Percentiles rank a stretch among this genome's conserved stretches.
Evolutionary conservation across 2,888 invertebrate species (phyloP).

Genomic region (Emesis furor): DNA sequence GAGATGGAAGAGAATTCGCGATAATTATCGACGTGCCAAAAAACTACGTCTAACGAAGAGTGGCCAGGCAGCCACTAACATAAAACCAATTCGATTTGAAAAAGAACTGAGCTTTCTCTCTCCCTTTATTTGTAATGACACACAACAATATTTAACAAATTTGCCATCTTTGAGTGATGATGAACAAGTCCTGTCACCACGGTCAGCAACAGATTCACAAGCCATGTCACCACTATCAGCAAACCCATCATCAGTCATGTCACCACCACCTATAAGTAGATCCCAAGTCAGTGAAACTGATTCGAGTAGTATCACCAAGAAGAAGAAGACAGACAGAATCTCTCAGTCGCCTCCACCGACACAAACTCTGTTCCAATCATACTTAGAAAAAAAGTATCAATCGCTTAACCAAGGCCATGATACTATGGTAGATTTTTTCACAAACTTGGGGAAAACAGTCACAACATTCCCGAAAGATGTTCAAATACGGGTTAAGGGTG

Average conservation of each 20-base stretch:
- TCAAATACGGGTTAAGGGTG: not conserved
- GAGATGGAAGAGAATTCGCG: constrained; percentile 15
- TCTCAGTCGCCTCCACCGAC: not conserved
- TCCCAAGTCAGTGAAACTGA: no score
- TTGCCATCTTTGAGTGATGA: not conserved
- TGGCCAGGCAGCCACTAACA: not conserved
- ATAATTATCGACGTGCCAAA: constrained; percentile 3
- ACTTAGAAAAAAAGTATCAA: constrained; percentile 8
- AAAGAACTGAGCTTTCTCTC: constrained; percentile 15
- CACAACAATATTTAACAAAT: no score
- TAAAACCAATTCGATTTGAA: constrained; percentile 14
- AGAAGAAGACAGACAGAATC: constrained; percentile 1
- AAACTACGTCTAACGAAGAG: constrained; percentile 8
- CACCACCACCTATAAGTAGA: no score
- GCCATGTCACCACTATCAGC: constrained; percentile 9
- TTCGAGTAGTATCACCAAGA: not conserved
- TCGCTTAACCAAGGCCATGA: not conserved
- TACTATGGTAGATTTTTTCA: constrained; percentile 4
- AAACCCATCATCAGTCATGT: no score
- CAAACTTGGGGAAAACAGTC: constrained; percentile 4
- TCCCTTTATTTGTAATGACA: not conserved
- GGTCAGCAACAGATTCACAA: constrained; percentile 5
- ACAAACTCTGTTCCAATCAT: constrained; percentile 7
- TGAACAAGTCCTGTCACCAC: not conserved
- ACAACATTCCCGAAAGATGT: constrained; percentile 8